Evolutionary conservation across 2,797 vertebrate genomes (phyloP), one percentile per base, ranked within the genome.

Genomic region (Pangasius larnaudii): DNA sequence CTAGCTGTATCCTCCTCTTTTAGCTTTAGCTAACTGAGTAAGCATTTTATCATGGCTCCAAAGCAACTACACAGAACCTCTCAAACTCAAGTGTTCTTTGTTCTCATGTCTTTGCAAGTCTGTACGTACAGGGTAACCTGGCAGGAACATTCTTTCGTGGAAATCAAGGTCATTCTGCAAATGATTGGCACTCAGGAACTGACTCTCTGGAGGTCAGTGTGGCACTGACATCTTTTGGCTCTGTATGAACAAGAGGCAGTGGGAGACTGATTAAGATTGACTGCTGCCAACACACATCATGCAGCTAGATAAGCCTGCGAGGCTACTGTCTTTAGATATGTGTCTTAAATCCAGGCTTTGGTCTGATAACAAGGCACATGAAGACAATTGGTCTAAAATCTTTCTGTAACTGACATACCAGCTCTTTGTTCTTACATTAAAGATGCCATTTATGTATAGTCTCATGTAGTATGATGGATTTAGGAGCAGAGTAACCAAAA

Each of bases 221-320:
- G 42, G 42, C 46, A 42, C n/a, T 19, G n/a, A 51, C 19, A 46
- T 58, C 51, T 82, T 82, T 63, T n/a, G 61, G 27, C 63, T 82
- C 36, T 9, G 46, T 22, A 46, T 30, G 27, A 51, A 84, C 61
- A 22, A 51, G 8, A 49, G 59, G 61, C 59, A 49, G 59, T 30
- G 80, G 83, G 83, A 36, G 78, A 87, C 80, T 81, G 89, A 89
- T 90, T 79, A 86, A 84, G 85, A 88, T 86, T 89, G 63, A 82
- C 78, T 24, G 65, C 24, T 36, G 78, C 71, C 85, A 39, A 85
- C 58, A 5, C 39, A 33, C 58, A 85, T 85, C 79, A 83, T 16
- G 36, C 83, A 84, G 80, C 51, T 67, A 22, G 61, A 51, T 42
- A 84, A 33, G 63, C 61, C 81, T 67, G 42, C 16, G 42, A 84